Conservation (phyloP, 2,797 vertebrate species). For the Scyliorhinus canicula region DNA sequence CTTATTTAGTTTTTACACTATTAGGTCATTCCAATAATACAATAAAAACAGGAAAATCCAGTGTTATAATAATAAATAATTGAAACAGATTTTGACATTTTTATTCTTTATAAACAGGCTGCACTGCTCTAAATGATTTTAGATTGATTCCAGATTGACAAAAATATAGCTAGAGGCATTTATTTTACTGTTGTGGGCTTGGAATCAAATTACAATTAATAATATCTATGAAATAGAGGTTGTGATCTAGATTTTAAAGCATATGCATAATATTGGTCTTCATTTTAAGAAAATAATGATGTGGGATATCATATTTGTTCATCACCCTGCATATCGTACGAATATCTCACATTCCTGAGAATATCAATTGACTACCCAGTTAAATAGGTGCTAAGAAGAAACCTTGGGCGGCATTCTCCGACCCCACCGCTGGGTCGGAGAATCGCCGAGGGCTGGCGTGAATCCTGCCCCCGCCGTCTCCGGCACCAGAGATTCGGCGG, state of each 20-base stretch:
- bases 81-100: neutral
- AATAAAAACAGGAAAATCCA: neutral
- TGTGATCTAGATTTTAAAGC: neutral
- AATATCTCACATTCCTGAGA: neutral
- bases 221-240: neutral
- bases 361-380: neutral
- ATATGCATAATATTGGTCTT: neutral
- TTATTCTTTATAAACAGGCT: neutral
- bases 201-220: neutral
- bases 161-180: neutral
- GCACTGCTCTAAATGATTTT: constrained; percentile 5
- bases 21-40: neutral
- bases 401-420: no score
- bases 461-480: no score
- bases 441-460: no score
- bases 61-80: neutral
- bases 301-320: neutral
- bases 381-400: neutral
- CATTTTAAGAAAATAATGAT: neutral
- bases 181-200: neutral
- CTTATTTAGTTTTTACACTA: neutral
- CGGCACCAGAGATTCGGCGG: no score
- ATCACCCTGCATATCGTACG: no score
- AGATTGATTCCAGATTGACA: constrained; percentile 6
- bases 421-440: no score